A percentile compares a stretch with the other conserved stretches of the same genome.
These are phyloP conservation scores for Florisuga fusca DNA, from an alignment of 2,797 vertebrate species.

Conservation along the genomic window DNA sequence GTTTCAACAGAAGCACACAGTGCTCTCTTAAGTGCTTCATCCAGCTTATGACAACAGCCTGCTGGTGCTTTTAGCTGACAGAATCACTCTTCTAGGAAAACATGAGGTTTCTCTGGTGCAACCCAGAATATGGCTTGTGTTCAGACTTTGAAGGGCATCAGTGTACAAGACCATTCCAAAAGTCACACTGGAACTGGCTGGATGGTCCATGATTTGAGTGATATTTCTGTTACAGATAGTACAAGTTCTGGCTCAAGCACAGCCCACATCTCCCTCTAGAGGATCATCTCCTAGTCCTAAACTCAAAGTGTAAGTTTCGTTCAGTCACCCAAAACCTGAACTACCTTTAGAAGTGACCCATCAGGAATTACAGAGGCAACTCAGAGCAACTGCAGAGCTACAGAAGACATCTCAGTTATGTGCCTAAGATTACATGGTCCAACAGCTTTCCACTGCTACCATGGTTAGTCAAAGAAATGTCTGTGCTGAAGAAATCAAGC, in stretches of 20 bases:
- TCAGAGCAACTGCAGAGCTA: neutral
- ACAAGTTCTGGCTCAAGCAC: fast-evolving
- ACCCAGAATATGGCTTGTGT: neutral
- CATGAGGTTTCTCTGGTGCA: fast-evolving
- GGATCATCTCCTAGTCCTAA: neutral
- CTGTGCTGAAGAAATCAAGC: neutral
- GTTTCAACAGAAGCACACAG: neutral
- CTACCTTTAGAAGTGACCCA: neutral
- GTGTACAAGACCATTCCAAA: neutral
- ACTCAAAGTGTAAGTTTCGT: neutral
- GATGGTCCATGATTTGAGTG: neutral
- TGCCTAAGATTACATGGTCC: neutral
- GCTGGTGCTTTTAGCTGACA: neutral
- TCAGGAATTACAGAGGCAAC: neutral
- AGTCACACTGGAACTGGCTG: fast-evolving
- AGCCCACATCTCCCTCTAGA: neutral
- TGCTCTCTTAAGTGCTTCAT: neutral
- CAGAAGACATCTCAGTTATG: neutral
- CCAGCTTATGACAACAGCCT: neutral
- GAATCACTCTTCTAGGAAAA: neutral
- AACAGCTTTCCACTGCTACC: neutral
- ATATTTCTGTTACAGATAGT: neutral
- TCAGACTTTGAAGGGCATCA: neutral
- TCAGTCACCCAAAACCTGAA: neutral
- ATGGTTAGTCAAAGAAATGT: neutral